Evolutionary conservation across 1,140 invertebrate genomes (phyloP), one percentile per base, ranked within the genome.

Genomic region (Gryon sp.): DNA sequence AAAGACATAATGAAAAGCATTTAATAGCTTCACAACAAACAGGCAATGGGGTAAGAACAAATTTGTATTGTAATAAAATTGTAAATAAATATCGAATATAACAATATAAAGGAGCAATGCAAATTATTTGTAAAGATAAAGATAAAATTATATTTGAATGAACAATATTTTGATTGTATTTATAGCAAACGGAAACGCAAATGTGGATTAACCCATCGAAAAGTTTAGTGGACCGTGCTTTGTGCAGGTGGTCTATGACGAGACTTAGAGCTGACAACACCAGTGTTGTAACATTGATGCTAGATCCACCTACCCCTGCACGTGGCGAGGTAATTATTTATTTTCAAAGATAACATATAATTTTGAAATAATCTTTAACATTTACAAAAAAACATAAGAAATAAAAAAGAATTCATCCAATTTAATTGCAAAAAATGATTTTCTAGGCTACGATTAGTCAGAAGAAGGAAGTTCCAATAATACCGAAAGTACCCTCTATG

Each of bases 251-350:
- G 92, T 92, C 91, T 9, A 90, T 89, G 22, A 94, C 93, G 4
- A 92, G 94, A 81, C 92, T 98, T 90, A 91, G 96, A 22, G 97
- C 97, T 6, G 97, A 99, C 88, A 99, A 99, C 86, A 98, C 96
- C 2, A 97, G 95, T 50, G 97, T 97, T 34, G 94, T 99, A 4
- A 98, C 97, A 24, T 90, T 98, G 14, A 95, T 98, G 91, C 90
- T 98, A 43, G 96, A 98, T 87, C 96, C 96, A 57, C 95, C 96
- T 4, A 95, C 95, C 2, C 93, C 94, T n/a, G 93, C 94, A 11
- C 88, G 92, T 52, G 90, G 90, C 6, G 91, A 93, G 79, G 92
- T 93, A 81, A 60, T 24, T 76, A 18, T n/a, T n/a, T 16, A 3
- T 15, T 43, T 36, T 20, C 14, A 3, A n/a, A 9, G 5, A n/a